phyloP scores from a whole-genome alignment of 2,888 invertebrate species.

The Smittia sp. region DNA sequence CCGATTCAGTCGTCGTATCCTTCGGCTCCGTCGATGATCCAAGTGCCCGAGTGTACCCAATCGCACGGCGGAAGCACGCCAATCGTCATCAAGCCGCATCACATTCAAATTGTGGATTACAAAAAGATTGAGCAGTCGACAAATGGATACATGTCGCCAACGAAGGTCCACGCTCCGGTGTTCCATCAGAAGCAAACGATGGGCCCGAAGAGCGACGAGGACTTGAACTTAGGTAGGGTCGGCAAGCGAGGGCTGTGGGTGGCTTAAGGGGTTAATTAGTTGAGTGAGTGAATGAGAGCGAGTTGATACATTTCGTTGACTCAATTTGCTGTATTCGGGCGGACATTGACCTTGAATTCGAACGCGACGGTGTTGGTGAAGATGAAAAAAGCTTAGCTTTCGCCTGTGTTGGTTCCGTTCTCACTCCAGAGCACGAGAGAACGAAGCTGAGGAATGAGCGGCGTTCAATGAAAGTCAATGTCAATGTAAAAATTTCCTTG shows the following conservation, averaged over 20 bases:
- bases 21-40: constrained; percentile 15
- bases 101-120: constrained; percentile 24
- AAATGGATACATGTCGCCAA: background rate
- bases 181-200: constrained; percentile 10
- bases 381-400: background rate
- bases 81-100: background rate
- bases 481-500: too few relatives aligned
- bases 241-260: background rate
- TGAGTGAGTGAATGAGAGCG: background rate
- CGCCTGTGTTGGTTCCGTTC: background rate
- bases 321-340: constrained; percentile 22
- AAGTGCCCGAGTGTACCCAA: constrained; percentile 40
- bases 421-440: background rate
- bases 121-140: background rate
- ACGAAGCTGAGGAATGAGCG: too few relatives aligned
- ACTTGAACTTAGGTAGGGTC: constrained; percentile 33
- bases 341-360: constrained; percentile 40
- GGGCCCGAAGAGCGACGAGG: constrained; percentile 18
- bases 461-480: too few relatives aligned
- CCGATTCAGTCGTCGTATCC: background rate
- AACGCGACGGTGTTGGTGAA: background rate
- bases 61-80: constrained; percentile 19
- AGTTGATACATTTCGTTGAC: background rate
- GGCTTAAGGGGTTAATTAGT: background rate
- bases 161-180: background rate